Conservation (phyloP, 2,113 vertebrate genomes). For the Chaenocephalus aceratus region DNA sequence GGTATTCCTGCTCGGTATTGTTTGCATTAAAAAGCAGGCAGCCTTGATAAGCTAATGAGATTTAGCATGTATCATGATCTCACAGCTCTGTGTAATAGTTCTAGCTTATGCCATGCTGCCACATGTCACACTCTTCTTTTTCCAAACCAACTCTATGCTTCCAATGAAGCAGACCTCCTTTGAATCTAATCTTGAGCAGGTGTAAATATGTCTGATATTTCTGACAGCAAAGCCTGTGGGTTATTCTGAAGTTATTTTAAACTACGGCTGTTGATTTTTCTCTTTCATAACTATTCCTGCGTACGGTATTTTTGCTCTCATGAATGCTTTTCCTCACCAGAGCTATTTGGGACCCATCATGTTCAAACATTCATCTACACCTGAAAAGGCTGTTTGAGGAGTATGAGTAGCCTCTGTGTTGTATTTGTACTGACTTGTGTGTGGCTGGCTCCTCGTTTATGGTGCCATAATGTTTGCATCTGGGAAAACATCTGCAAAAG, state of each 20-base stretch:
- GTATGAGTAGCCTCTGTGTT: constrained; percentile 20
- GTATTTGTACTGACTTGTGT: constrained; percentile 20
- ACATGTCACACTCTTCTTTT: constrained; percentile 9
- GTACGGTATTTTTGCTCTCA: constrained; percentile 43
- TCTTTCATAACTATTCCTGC: constrained; percentile 24
- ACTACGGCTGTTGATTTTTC: constrained; percentile 39
- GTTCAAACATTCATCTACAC: constrained; percentile 47
- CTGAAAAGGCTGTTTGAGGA: constrained; percentile 6
- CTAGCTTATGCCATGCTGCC: constrained; percentile 21
- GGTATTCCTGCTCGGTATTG: not conserved
- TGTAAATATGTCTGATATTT: constrained; percentile 38
- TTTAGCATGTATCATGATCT: not conserved
- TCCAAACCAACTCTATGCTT: not conserved
- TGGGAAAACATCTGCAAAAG: constrained; percentile 66
- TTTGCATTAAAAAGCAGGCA: not conserved
- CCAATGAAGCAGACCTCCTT: constrained; percentile 33
- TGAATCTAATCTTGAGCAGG: constrained; percentile 12
- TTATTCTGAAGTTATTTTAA: constrained; percentile 37
- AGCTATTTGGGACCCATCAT: constrained; percentile 29
- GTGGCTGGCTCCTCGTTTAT: constrained; percentile 34
- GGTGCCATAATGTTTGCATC: constrained; percentile 49
- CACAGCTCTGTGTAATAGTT: not conserved
- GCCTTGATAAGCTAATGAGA: not conserved
- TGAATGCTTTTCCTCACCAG: constrained; percentile 10
- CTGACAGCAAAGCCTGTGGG: constrained; percentile 8